Conservation (phyloP, 2,113 vertebrate genomes). For the Heterochromis multidens region DNA sequence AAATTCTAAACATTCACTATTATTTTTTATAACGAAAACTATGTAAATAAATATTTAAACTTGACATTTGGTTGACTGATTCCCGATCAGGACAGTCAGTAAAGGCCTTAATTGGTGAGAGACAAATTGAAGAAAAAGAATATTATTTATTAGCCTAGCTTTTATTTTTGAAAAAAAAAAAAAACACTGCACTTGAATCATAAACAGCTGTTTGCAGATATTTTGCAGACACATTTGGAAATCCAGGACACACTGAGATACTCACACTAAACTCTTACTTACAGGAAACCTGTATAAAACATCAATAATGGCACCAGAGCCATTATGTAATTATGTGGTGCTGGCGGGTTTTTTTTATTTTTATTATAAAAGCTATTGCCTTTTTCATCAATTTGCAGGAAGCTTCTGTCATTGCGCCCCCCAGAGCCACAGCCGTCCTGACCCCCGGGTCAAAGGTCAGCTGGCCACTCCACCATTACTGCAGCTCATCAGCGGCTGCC, state of each 20-base stretch:
- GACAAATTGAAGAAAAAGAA: background rate
- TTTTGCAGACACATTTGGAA: background rate
- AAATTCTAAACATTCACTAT: background rate
- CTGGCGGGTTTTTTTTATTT: background rate
- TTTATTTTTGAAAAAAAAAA: background rate
- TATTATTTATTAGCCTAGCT: background rate
- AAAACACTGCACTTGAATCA: background rate
- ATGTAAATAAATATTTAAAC: background rate
- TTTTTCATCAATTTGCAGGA: constrained; percentile 38
- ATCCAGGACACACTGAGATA: background rate
- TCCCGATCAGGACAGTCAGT: background rate
- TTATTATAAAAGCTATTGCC: constrained; percentile 31
- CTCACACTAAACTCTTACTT: background rate
- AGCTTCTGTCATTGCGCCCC: constrained; percentile 30
- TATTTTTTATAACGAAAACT: background rate
- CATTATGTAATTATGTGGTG: background rate
- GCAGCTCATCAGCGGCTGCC: background rate
- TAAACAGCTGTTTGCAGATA: background rate
- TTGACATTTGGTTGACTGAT: background rate
- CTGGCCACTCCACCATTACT: constrained; percentile 50
- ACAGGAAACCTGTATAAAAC: background rate
- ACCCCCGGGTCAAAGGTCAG: constrained; percentile 67
- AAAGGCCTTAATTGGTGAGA: background rate
- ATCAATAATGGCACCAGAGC: background rate
- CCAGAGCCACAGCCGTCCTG: constrained; percentile 17